Evolutionary conservation across 2,113 vertebrate genomes (phyloP).

Genomic region (Tautogolabrus adspersus): DNA sequence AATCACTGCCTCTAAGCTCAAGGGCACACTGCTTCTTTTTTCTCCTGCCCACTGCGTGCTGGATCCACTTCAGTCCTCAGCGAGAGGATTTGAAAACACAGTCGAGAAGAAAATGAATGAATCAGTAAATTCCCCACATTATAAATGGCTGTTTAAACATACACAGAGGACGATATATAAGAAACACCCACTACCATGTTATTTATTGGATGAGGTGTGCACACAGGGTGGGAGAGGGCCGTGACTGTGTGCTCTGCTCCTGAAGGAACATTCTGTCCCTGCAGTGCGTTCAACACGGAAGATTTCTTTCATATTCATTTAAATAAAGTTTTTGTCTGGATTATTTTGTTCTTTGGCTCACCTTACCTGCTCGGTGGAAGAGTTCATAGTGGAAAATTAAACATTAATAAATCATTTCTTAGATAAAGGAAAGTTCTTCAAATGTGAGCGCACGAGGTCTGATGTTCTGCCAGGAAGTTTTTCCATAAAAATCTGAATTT

Average conservation of each 20-base stretch:
- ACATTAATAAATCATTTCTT: no score
- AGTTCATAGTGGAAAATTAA: not conserved
- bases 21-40: no score
- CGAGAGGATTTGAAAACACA: not conserved
- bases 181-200: conserved; percentile 37
- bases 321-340: not conserved
- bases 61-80: not conserved
- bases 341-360: not conserved
- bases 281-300: not conserved
- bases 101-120: conserved; percentile 16
- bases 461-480: not conserved
- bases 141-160: not conserved
- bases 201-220: conserved; percentile 4
- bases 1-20: not conserved
- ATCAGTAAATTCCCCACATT: conserved; percentile 9
- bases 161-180: conserved; percentile 28
- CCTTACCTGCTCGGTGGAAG: not conserved
- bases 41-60: not conserved
- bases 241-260: not conserved
- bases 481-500: not conserved
- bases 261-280: not conserved
- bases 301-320: not conserved
- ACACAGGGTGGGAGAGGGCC: not conserved
- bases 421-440: no score
- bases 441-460: not conserved